Conservation (phyloP, 1,140 invertebrate genomes). For the Drosophila watanabei region DNA sequence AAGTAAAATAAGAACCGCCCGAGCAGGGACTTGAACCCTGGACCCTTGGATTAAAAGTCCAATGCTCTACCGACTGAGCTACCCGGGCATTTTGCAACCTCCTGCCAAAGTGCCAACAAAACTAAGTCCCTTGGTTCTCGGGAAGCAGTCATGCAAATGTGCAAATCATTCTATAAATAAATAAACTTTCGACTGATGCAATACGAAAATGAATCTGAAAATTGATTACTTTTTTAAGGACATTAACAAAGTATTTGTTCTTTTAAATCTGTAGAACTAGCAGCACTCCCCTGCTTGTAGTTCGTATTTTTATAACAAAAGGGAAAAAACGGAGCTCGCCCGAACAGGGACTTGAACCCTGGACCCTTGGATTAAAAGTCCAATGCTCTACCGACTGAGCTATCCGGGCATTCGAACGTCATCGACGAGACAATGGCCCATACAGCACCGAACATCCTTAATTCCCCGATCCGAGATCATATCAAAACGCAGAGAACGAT, state of each 20-base stretch:
- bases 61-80: constrained; percentile 93
- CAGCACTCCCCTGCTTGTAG: too few species aligned
- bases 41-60: constrained; percentile 93
- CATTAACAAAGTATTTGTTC: too few species aligned
- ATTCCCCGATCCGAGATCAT: background rate
- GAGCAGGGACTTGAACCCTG: constrained; percentile 93
- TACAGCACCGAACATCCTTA: background rate
- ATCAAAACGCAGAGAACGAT: background rate
- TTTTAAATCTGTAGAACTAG: background rate
- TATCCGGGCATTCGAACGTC: constrained; percentile 88
- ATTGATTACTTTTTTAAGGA: too few species aligned
- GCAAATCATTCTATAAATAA: too few species aligned
- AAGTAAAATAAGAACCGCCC: constrained; percentile 86
- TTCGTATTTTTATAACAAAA: too few species aligned
- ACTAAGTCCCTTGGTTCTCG: background rate
- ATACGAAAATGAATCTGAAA: background rate
- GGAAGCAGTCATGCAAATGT: background rate
- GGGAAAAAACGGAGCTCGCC: constrained; percentile 85
- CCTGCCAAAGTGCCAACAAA: background rate
- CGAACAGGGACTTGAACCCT: constrained; percentile 93
- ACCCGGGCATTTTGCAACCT: background rate
- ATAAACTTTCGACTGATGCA: background rate
- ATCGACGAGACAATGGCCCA: background rate
- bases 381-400: constrained; percentile 93
- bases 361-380: constrained; percentile 93